phyloP scores from a whole-genome alignment of 1,140 invertebrate species.

The Drosophila willistoni region DNA sequence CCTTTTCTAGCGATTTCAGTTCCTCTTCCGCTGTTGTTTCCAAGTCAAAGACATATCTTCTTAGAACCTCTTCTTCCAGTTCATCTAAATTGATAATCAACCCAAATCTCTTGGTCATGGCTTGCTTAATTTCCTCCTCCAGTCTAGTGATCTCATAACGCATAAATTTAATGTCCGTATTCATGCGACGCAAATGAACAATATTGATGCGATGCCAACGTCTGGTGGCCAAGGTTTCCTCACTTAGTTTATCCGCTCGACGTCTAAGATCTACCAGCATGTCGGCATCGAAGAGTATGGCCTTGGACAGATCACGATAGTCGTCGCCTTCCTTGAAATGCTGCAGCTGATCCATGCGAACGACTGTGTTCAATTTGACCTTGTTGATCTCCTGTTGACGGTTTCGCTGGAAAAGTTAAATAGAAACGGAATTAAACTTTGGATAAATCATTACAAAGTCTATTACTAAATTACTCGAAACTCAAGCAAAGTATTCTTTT shows the following conservation, averaged over 20 bases:
- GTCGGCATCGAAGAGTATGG: conserved; percentile 86
- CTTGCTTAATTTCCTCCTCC: conserved; percentile 83
- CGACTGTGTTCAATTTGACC: conserved; percentile 86
- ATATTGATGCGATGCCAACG: conserved; percentile 85
- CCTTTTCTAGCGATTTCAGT: conserved; percentile 80
- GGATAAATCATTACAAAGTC: not conserved
- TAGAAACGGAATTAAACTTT: conserved; percentile 15
- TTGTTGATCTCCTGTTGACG: conserved; percentile 89
- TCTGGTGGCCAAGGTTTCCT: conserved; percentile 86
- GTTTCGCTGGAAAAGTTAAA: conserved; percentile 84
- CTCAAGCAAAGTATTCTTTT: conserved; percentile 62
- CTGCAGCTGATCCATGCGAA: conserved; percentile 88
- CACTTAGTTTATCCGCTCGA: conserved; percentile 87
- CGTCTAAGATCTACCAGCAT: conserved; percentile 85
- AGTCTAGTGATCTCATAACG: conserved; percentile 83
- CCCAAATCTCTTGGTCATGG: conserved; percentile 86
- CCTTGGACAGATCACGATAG: conserved; percentile 85
- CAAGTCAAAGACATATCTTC: conserved; percentile 84
- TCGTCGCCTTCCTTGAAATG: conserved; percentile 84
- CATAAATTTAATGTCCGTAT: conserved; percentile 85
- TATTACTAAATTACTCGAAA: conserved; percentile 50
- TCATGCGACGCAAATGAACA: conserved; percentile 85
- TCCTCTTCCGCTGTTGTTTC: conserved; percentile 84
- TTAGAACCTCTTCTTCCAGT: conserved; percentile 85
- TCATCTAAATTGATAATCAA: conserved; percentile 84